A percentile compares a stretch with the other conserved stretches of the same genome.
Conservation (phyloP, 2,113 vertebrate genomes). For the Pygoscelis antarcticus region DNA sequence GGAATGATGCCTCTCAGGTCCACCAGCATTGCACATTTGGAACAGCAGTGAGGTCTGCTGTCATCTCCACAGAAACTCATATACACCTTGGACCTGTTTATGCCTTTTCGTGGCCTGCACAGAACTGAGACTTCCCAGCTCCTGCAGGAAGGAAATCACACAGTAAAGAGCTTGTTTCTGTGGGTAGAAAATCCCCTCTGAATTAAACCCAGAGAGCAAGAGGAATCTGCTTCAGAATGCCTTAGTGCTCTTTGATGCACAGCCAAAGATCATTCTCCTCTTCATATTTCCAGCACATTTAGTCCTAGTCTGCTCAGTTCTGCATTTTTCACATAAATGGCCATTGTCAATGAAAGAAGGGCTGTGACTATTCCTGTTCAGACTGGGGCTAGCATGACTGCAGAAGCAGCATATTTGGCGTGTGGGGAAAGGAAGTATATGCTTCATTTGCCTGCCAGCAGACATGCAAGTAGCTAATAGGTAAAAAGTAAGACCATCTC, state of each 20-base stretch:
- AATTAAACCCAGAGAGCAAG: slow-evolving; percentile 38
- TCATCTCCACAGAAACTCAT: not conserved
- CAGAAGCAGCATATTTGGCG: not conserved
- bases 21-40: not conserved
- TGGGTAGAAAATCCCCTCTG: slow-evolving; percentile 31
- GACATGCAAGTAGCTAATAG: not conserved
- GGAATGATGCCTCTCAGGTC: not conserved
- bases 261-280: slow-evolving; percentile 42
- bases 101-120: not conserved
- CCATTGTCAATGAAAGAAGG: not conserved
- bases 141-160: slow-evolving; percentile 11
- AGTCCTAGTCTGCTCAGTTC: not conserved
- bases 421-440: not conserved
- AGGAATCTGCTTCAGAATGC: slow-evolving; percentile 48
- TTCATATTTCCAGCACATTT: slow-evolving; percentile 44
- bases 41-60: not conserved
- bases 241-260: slow-evolving; percentile 36
- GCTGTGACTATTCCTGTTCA: not conserved
- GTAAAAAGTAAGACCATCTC: not conserved
- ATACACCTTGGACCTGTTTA: not conserved
- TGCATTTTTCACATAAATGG: slow-evolving; percentile 32
- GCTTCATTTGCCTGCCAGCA: not conserved
- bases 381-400: not conserved
- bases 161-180: not conserved
- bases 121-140: not conserved